These are phyloP conservation scores for Porites lobata DNA, from an alignment of 92 coral and sea anemone species.

Conservation along the genomic window DNA sequence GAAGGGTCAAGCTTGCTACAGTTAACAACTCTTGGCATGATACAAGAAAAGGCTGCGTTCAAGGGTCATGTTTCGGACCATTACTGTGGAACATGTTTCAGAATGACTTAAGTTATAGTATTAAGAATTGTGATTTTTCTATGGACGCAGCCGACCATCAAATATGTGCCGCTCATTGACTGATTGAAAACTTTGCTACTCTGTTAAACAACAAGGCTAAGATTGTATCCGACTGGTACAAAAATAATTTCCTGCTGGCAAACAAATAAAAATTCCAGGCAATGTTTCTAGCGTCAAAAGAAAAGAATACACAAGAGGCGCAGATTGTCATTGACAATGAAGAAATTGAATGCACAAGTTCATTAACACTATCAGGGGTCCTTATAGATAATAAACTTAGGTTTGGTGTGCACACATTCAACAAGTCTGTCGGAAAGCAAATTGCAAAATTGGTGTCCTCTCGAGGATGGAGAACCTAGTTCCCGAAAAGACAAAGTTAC, in stretches of 20 bases:
- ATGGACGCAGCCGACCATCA: too few relatives aligned
- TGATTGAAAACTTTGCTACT: too few relatives aligned
- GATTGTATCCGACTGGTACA: conserved; percentile 41
- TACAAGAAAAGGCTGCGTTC: too few relatives aligned
- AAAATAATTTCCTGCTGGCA: conserved; percentile 24
- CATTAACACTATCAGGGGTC: conserved; percentile 33
- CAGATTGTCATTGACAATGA: conserved; percentile 34
- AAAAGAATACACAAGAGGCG: conserved; percentile 24
- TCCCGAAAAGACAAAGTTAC: conserved; percentile 31
- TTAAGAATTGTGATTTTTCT: too few relatives aligned
- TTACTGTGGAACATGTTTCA: too few relatives aligned
- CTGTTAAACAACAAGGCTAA: background rate
- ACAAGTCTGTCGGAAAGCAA: conserved; percentile 44
- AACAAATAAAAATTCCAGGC: conserved; percentile 33
- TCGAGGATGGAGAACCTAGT: conserved; percentile 23
- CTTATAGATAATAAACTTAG: background rate
- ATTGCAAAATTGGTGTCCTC: conserved; percentile 29
- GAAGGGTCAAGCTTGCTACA: too few relatives aligned
- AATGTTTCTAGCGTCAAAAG: conserved; percentile 27
- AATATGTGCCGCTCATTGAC: too few relatives aligned
- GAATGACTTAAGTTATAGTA: too few relatives aligned
- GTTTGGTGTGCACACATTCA: background rate
- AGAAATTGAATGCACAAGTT: background rate
- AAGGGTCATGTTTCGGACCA: too few relatives aligned
- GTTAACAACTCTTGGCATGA: too few relatives aligned